These are phyloP conservation scores for Griposia aprilina DNA, from an alignment of 2,888 invertebrate genomes.

Conservation along the genomic window DNA sequence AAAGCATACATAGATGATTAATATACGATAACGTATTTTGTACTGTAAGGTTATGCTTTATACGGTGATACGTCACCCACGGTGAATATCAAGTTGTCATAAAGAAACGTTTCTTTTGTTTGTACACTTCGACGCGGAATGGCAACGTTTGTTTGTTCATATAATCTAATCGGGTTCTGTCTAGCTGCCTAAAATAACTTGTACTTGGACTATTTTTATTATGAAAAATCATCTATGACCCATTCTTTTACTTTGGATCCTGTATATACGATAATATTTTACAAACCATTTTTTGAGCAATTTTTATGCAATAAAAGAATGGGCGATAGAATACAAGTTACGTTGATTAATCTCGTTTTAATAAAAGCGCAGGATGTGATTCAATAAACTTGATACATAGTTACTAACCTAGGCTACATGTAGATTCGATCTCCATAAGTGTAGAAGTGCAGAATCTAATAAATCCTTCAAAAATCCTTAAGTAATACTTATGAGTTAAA, in stretches of 20 bases:
- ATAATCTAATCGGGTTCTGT: slow-evolving; percentile 66
- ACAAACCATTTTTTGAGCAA: slow-evolving; percentile 49
- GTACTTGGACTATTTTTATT: slow-evolving; percentile 71
- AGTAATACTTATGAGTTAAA: slow-evolving; percentile 63
- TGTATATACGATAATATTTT: slow-evolving; percentile 3
- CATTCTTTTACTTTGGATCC: slow-evolving; percentile 37
- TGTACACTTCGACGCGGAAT: slow-evolving; percentile 74
- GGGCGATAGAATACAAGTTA: slow-evolving; percentile 54
- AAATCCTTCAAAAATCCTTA: slow-evolving; percentile 54
- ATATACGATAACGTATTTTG: slow-evolving; percentile 88
- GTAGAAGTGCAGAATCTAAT: slow-evolving; percentile 39
- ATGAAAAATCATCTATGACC: slow-evolving; percentile 51
- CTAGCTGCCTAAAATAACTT: slow-evolving; percentile 74
- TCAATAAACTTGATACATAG: background rate
- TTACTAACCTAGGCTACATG: slow-evolving; percentile 31
- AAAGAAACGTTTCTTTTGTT: slow-evolving; percentile 41
- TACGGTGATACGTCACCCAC: slow-evolving; percentile 42
- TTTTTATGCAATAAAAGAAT: slow-evolving; percentile 41
- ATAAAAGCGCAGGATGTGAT: slow-evolving; percentile 64
- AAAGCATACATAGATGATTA: slow-evolving; percentile 88
- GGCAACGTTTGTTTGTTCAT: slow-evolving; percentile 71
- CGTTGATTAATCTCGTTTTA: slow-evolving; percentile 57
- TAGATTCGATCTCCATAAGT: slow-evolving; percentile 29
- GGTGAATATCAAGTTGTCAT: slow-evolving; percentile 40
- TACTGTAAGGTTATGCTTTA: slow-evolving; percentile 87